phyloP scores from a whole-genome alignment of 2,888 invertebrate genomes.

The Biston stratarius region DNA sequence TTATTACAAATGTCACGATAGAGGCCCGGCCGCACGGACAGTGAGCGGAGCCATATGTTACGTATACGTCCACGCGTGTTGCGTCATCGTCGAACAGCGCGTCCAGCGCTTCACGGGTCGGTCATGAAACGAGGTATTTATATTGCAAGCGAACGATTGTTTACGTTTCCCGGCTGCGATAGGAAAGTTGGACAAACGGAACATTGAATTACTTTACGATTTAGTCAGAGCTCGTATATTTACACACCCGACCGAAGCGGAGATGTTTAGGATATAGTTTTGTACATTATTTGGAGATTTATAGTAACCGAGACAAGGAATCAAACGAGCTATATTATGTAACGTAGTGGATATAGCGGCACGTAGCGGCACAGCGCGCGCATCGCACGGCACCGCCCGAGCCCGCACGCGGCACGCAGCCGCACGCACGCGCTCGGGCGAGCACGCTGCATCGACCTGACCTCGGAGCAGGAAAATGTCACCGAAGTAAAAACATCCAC shows the following conservation, averaged over 20 bases:
- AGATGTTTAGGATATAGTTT: constrained; percentile 29
- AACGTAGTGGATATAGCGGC: constrained; percentile 15
- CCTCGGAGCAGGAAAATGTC: neutral
- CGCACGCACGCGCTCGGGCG: neutral
- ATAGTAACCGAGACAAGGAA: constrained; percentile 33
- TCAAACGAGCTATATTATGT: constrained; percentile 22
- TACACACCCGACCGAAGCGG: constrained; percentile 18
- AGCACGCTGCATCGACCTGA: neutral
- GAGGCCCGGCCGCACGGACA: too few species aligned
- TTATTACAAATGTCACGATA: too few species aligned
- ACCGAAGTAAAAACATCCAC: too few species aligned
- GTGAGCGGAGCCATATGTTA: too few species aligned
- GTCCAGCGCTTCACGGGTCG: neutral
- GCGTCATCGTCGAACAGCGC: neutral
- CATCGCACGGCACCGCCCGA: neutral
- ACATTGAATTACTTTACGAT: constrained; percentile 15
- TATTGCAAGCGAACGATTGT: neutral
- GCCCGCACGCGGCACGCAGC: neutral
- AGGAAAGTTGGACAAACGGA: constrained; percentile 12
- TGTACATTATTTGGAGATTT: constrained; percentile 29
- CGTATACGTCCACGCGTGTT: too few species aligned
- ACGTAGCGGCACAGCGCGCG: neutral
- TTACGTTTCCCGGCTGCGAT: constrained; percentile 13
- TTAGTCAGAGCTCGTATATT: constrained; percentile 26
- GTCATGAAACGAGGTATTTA: neutral